These are phyloP conservation scores for Trissonchulus latispiculum DNA, from an alignment of 2,888 invertebrate genomes.

Conservation along the genomic window DNA sequence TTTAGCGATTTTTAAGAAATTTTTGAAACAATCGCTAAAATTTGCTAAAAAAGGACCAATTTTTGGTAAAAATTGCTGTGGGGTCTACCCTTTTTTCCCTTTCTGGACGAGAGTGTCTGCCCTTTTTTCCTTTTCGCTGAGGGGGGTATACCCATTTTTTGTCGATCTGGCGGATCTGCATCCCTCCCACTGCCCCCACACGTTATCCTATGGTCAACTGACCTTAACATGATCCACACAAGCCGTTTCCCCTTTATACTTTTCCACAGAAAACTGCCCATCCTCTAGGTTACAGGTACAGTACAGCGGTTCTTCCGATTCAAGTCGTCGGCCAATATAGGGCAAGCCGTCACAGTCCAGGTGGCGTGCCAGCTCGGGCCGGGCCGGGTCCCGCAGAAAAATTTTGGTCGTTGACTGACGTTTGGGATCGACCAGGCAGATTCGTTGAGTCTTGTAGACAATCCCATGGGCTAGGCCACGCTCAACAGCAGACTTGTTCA, in stretches of 20 bases:
- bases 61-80: too few relatives aligned
- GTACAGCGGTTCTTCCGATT: constrained; percentile 63
- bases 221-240: constrained; percentile 11
- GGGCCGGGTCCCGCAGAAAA: constrained; percentile 20
- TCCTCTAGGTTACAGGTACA: constrained; percentile 46
- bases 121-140: too few relatives aligned
- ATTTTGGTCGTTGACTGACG: background rate
- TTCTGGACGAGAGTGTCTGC: too few relatives aligned
- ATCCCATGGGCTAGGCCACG: constrained; percentile 86
- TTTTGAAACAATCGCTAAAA: too few relatives aligned
- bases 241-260: background rate
- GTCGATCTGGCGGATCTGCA: too few relatives aligned
- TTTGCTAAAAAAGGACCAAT: too few relatives aligned
- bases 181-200: too few relatives aligned
- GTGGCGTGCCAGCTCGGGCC: constrained; percentile 20
- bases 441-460: constrained; percentile 69
- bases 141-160: too few relatives aligned
- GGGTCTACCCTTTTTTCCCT: too few relatives aligned
- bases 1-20: too few relatives aligned
- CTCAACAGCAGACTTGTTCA: constrained; percentile 85
- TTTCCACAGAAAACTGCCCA: constrained; percentile 26
- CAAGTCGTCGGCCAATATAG: constrained; percentile 56
- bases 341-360: constrained; percentile 82
- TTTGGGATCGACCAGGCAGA: constrained; percentile 29
- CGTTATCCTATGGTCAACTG: too few relatives aligned